Evolutionary conservation across 37 sponge, comb jelly and placozoan genomes (phyloP).

Genomic region (Halichondria panicea): DNA sequence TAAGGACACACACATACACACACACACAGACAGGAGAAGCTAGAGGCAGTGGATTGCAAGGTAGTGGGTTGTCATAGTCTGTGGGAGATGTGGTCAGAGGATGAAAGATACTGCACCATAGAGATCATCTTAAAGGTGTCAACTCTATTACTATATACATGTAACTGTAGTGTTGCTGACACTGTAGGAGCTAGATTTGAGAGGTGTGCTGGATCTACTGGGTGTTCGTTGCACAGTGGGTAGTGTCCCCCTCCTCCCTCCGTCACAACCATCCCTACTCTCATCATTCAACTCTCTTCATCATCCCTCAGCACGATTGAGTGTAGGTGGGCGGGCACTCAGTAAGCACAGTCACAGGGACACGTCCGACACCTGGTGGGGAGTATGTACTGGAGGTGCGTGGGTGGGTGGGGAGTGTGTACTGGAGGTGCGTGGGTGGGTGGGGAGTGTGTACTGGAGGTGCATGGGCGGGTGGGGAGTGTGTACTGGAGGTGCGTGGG

Average conservation of each 20-base stretch:
- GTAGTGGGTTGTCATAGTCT: slow-evolving; percentile 19
- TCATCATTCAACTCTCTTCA: slow-evolving; percentile 40
- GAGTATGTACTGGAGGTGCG: slow-evolving; percentile 69
- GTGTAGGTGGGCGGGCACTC: slow-evolving; percentile 78
- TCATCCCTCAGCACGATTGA: slow-evolving; percentile 49
- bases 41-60: slow-evolving; percentile 13
- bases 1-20: neutral
- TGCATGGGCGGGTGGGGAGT: slow-evolving; percentile 55
- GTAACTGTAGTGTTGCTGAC: neutral
- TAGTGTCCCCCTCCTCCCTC: slow-evolving; percentile 50
- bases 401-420: neutral
- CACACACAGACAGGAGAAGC: slow-evolving; percentile 10
- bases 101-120: slow-evolving; percentile 17
- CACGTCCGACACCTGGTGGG: slow-evolving; percentile 75
- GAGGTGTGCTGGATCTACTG: slow-evolving; percentile 75
- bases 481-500: slow-evolving; percentile 61
- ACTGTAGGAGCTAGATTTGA: slow-evolving; percentile 31
- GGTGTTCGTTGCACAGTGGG: slow-evolving; percentile 71
- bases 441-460: neutral
- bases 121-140: slow-evolving; percentile 8
- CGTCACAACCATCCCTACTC: slow-evolving; percentile 43
- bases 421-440: neutral
- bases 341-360: slow-evolving; percentile 81
- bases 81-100: slow-evolving; percentile 51
- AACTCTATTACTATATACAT: neutral